Base-by-base conservation (phyloP, 2,113 vertebrate species). In the Pampusana beccarii region DNA sequence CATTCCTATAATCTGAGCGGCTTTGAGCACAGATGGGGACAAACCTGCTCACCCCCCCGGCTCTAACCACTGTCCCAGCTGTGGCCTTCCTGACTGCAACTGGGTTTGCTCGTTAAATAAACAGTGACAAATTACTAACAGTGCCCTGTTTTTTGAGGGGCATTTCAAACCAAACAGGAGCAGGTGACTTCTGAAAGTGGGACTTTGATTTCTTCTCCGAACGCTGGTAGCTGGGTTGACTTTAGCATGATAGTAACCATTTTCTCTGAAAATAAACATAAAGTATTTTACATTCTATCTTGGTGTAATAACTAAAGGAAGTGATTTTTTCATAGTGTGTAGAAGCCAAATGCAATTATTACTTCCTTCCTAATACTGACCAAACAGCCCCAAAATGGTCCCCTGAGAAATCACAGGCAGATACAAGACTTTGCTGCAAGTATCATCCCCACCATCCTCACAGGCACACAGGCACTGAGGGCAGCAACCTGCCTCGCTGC, bases 1-100 rank as follows among this genome's bases (percentile, higher is more conserved):
- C 3, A 1, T 0, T 3, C 34, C 56, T 51, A 34, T 24, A 44
- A 46, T 51, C 56, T 0, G 2, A 53, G 58, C 2, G 18, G 28
- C 31, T 8, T 34, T 31, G 28, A 54, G 26, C 8, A 8, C 0
- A 1, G 62, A 13, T 21, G 25, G 61, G 66, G 61, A 11, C 31
- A 81, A 70, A 46, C 10, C 29, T 64, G 31, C 16, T 42, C 69
- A 16, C 38, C 48, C 29, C 23, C 15, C 8, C 33, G 46, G 60
- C 26, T 54, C 24, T 31, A 25, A 40, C 23, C 48, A 6, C 42
- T 31, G 31, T 34, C 75, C 44, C 73, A 44, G 29, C 17, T 10
- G 12, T 0, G 6, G 46, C 26, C 31, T 36, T 54, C 44, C 53
- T 29, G 38, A 8, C 36, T 19, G 36, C 20, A 40, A 9, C 50